Evolutionary conservation across 53 echinoderm and acorn worm species (phyloP).

Genomic region (Temnopleurus reevesii): DNA sequence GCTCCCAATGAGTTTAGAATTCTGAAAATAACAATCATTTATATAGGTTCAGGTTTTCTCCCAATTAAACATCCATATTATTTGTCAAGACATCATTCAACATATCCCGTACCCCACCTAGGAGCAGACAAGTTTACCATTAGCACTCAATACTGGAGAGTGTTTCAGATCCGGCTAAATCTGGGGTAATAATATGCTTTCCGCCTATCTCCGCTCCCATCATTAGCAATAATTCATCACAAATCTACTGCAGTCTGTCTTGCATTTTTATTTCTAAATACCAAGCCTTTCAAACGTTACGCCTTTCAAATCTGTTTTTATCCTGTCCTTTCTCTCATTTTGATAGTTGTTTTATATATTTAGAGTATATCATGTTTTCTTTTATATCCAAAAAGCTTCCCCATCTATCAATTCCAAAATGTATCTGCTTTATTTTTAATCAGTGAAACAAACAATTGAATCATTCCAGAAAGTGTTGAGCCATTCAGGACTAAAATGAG

Average conservation of each 20-base stretch:
- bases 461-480: not conserved
- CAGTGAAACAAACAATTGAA: not conserved
- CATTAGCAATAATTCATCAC: not conserved
- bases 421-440: not conserved
- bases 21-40: too few species aligned
- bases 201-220: too few species aligned
- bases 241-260: not conserved
- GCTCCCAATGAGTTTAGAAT: too few species aligned
- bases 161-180: not conserved
- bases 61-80: too few species aligned
- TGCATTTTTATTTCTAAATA: not conserved
- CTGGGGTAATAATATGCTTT: too few species aligned
- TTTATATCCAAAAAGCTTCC: slow-evolving; percentile 1
- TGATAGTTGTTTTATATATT: slow-evolving; percentile 15
- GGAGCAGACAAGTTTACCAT: too few species aligned
- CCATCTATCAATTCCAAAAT: not conserved
- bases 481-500: not conserved
- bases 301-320: slow-evolving; percentile 9
- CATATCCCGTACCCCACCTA: too few species aligned
- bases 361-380: slow-evolving; percentile 6
- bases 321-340: not conserved
- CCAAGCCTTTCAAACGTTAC: not conserved
- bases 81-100: too few species aligned
- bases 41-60: too few species aligned
- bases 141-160: not conserved